Conservation (phyloP, 1,140 invertebrate species). For the Lepidurus packardi region DNA sequence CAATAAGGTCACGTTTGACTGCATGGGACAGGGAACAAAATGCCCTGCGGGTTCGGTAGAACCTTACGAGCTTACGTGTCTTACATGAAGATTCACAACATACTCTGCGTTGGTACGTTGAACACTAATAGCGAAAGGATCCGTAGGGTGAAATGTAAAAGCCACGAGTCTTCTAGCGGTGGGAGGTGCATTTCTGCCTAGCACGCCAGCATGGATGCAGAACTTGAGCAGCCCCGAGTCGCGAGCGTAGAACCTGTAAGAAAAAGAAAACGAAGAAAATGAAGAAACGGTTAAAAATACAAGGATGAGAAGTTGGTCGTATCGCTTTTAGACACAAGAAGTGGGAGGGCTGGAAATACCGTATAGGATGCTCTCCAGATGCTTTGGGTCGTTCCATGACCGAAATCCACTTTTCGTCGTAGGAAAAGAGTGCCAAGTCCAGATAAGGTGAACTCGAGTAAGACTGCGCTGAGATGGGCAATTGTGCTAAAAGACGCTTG, state of each 20-base stretch:
- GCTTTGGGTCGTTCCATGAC: slow-evolving; percentile 90
- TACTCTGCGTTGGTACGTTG: slow-evolving; percentile 93
- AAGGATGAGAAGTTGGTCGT: neutral
- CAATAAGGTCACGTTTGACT: too few relatives aligned
- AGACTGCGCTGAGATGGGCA: slow-evolving; percentile 92
- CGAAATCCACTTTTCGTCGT: slow-evolving; percentile 94
- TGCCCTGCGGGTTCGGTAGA: neutral
- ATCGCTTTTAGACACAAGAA: neutral
- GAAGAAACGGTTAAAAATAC: neutral
- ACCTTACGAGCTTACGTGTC: slow-evolving; percentile 17
- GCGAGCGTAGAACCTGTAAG: slow-evolving; percentile 73
- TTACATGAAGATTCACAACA: slow-evolving; percentile 89
- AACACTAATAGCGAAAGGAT: slow-evolving; percentile 93
- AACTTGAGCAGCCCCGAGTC: slow-evolving; percentile 85
- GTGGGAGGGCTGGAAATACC: slow-evolving; percentile 49
- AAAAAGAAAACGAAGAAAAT: slow-evolving; percentile 31
- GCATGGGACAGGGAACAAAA: too few relatives aligned
- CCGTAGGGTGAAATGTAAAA: slow-evolving; percentile 94
- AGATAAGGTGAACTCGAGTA: slow-evolving; percentile 89
- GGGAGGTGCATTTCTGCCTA: slow-evolving; percentile 53
- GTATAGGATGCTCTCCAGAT: slow-evolving; percentile 87
- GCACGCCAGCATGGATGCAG: slow-evolving; percentile 73
- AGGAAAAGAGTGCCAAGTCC: slow-evolving; percentile 86
- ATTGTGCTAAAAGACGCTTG: slow-evolving; percentile 78
- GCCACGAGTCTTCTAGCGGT: slow-evolving; percentile 77